Evolutionary conservation across 2,888 invertebrate genomes (phyloP).

Genomic region (Hipparchia semele): DNA sequence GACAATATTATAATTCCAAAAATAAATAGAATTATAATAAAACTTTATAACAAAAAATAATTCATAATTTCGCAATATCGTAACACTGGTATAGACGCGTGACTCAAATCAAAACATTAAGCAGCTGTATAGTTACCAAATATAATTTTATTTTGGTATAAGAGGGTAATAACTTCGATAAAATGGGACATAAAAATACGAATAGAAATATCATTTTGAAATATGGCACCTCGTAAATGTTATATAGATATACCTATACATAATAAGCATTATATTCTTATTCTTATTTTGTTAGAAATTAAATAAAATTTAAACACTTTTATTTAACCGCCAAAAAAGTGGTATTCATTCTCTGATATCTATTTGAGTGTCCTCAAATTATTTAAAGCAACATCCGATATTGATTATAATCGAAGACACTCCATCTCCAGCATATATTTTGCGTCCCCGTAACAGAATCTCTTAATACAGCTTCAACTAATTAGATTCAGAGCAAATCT

Average conservation of each 20-base stretch:
- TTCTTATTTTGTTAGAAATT: no score
- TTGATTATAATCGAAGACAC: background rate
- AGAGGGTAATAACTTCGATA: conserved; percentile 59
- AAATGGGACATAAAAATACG: conserved; percentile 56
- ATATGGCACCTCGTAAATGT: conserved; percentile 59
- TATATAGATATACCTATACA: background rate
- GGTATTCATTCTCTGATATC: no score
- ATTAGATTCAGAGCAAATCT: background rate
- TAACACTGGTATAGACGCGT: conserved; percentile 55
- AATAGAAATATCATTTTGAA: conserved; percentile 51
- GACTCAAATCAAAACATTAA: conserved; percentile 70
- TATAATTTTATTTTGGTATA: conserved; percentile 52
- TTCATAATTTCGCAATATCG: conserved; percentile 40
- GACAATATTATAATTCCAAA: no score
- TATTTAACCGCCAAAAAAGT: no score
- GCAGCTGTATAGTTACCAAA: conserved; percentile 44
- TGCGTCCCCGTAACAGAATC: no score
- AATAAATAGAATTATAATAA: no score
- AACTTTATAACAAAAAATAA: background rate
- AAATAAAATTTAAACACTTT: no score
- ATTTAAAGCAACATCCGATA: background rate
- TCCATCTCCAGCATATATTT: background rate
- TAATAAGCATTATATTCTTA: no score
- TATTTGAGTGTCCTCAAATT: no score
- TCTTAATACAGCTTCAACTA: background rate